phyloP scores from a whole-genome alignment of 2,888 invertebrate genomes.

The Sialis lutaria region DNA sequence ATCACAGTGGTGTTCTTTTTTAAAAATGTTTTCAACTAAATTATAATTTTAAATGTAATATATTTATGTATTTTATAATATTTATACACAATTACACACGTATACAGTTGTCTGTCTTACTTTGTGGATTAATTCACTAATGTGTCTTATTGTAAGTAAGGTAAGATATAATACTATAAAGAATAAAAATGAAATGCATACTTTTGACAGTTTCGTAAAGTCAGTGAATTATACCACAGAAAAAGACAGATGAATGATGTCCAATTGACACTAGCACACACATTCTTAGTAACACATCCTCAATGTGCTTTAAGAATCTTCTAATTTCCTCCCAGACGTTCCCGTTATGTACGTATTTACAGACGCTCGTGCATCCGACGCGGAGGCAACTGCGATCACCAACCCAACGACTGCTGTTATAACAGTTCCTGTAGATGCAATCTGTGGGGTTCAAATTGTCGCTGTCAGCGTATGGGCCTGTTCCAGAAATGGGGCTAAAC shows the following conservation, averaged over 20 bases:
- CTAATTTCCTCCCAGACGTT: conserved; percentile 57
- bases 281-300: conserved; percentile 4
- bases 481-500: conserved; percentile 73
- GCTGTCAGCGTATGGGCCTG: conserved; percentile 74
- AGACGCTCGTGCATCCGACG: conserved; percentile 68
- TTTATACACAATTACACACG: too few relatives aligned
- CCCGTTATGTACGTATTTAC: conserved; percentile 69
- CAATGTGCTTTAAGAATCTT: conserved; percentile 23
- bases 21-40: too few relatives aligned
- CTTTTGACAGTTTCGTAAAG: too few relatives aligned
- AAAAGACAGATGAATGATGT: too few relatives aligned
- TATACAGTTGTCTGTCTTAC: too few relatives aligned
- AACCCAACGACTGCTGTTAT: conserved; percentile 72
- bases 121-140: neutral
- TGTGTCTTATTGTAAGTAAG: neutral
- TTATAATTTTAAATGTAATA: too few relatives aligned
- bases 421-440: conserved; percentile 76
- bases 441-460: conserved; percentile 77
- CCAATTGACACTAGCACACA: neutral
- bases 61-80: too few relatives aligned
- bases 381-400: conserved; percentile 70
- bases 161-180: neutral
- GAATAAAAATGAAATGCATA: too few relatives aligned
- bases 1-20: too few relatives aligned
- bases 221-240: too few relatives aligned